These are phyloP conservation scores for Coregonus ussuriensis DNA, from an alignment of 2,797 vertebrate genomes.

Conservation along the genomic window DNA sequence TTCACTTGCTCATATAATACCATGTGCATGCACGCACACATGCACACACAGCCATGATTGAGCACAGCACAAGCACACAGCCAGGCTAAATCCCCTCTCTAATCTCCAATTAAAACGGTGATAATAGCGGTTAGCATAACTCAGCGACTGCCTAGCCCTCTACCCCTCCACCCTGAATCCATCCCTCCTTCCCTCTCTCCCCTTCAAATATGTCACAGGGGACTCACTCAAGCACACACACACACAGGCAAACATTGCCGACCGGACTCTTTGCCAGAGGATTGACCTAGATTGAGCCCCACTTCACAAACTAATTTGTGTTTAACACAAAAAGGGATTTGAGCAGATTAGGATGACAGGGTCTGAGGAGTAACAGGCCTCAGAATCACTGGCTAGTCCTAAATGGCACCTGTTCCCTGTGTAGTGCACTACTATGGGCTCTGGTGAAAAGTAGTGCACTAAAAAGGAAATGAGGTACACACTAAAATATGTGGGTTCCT, in stretches of 20 bases:
- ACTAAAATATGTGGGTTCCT: too few species aligned
- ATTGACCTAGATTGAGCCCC: conserved; percentile 75
- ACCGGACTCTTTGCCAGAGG: conserved; percentile 53
- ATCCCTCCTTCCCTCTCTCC: conserved; percentile 43
- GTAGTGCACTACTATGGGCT: background rate
- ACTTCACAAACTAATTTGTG: conserved; percentile 74
- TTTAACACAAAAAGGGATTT: conserved; percentile 75
- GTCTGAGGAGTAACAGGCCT: conserved; percentile 65
- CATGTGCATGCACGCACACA: background rate
- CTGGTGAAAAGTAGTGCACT: too few species aligned
- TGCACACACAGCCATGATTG: background rate
- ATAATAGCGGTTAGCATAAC: conserved; percentile 73
- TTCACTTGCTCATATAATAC: conserved; percentile 37
- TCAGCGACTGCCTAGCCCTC: conserved; percentile 36
- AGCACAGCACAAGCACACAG: conserved; percentile 11
- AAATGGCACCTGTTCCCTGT: background rate
- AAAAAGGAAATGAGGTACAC: background rate
- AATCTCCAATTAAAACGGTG: conserved; percentile 74
- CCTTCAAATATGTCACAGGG: conserved; percentile 46
- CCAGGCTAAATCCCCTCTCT: conserved; percentile 60
- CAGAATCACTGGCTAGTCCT: conserved; percentile 64
- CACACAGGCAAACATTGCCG: conserved; percentile 16
- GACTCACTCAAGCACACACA: conserved; percentile 20
- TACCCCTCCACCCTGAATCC: background rate
- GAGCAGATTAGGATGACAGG: conserved; percentile 75